Evolutionary conservation across 2,797 vertebrate genomes (phyloP), one percentile per base, ranked within the genome.

Genomic region (Catamblyrhynchus diadema): DNA sequence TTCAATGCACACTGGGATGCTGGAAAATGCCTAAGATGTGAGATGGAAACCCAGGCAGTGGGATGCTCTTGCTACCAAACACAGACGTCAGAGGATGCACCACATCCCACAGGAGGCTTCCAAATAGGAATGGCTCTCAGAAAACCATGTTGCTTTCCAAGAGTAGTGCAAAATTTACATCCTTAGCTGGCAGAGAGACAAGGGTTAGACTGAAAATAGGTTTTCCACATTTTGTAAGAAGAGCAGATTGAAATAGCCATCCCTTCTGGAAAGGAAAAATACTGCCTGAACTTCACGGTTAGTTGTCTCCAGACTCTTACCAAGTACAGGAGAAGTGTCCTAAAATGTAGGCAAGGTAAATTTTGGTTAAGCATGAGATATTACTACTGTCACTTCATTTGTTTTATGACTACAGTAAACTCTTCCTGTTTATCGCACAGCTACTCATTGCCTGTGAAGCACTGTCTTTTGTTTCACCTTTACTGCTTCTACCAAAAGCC

Each of bases 1-100:
- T 93, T 97, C 94, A 93, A 16, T 93, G 93, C 95, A 94, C 94
- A 91, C 69, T 80, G 54, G 82, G 59, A 86, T n/a, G 25, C 80
- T 78, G 86, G 25, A 27, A 96, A 96, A 91, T 82, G 89, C 81
- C 85, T 66, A 62, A 90, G 80, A 91, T 80, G 78, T 42, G 91
- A 97, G 94, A 79, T 11, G 50, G 91, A 94, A 75, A 75, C 70
- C 73, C 30, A 45, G 83, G 65, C 75, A 78, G 75, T 74, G 95
- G 81, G 81, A 88, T 45, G 56, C 50, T 83, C n/a, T 87, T 39
- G 2, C 60, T 86, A 71, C 67, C 61, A 60, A 75, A 61, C 21
- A 30, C 11, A 9, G 59, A 72, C 67, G 24, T 94, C 50, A 32
- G 73, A 86, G 72, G 64, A 61, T 19, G 37, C 6, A 4, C 56